Percentiles rank a stretch among this genome's conserved stretches.
Evolutionary conservation across 2,113 vertebrate genomes (phyloP).

Genomic region (Cathartes aura): DNA sequence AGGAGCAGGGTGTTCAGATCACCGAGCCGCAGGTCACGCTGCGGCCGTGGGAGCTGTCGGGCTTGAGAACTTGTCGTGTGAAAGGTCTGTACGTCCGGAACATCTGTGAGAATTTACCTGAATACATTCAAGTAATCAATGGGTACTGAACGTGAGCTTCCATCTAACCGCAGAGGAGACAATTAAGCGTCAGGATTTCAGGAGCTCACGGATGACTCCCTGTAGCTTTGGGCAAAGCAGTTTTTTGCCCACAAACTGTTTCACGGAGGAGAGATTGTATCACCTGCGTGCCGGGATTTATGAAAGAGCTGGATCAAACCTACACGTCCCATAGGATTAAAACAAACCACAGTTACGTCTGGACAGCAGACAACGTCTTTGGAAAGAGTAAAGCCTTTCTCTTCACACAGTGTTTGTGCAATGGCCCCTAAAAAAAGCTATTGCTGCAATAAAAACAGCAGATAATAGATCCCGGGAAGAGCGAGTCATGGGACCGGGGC

Average conservation of each 20-base stretch:
- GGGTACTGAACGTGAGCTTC: accelerated
- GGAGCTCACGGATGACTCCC: background rate
- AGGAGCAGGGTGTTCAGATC: background rate
- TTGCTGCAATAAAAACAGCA: accelerated
- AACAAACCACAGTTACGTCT: accelerated
- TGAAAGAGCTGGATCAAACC: background rate
- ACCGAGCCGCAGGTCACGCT: accelerated
- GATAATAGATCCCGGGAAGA: background rate
- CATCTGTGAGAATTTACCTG: accelerated
- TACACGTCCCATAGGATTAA: accelerated
- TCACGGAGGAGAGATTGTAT: background rate
- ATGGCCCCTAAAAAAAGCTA: background rate
- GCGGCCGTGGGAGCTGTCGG: background rate
- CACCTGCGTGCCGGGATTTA: background rate
- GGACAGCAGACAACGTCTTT: background rate
- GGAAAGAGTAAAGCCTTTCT: background rate
- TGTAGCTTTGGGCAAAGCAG: background rate
- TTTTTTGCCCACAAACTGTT: background rate
- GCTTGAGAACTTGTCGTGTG: accelerated
- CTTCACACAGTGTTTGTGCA: accelerated
- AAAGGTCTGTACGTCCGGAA: background rate
- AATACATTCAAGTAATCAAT: accelerated
- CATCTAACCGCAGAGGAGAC: accelerated
- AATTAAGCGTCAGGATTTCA: background rate
- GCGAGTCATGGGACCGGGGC: background rate